Percentiles rank a stretch among this genome's conserved stretches.
phyloP scores from a whole-genome alignment of 2,113 vertebrate genomes.

The Heliornis fulica region DNA sequence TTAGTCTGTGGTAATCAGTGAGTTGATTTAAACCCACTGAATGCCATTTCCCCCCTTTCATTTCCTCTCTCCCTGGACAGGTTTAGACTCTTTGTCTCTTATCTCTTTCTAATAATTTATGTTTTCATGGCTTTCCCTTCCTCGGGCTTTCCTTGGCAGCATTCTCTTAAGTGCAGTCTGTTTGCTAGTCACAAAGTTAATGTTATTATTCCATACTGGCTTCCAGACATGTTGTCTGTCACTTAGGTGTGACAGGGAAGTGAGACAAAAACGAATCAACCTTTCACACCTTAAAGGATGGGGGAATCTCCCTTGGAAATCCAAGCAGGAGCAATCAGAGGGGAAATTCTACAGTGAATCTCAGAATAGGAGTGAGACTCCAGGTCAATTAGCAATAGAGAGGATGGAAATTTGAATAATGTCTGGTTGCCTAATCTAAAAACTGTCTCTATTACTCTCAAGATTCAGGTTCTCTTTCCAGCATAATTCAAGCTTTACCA shows the following conservation, averaged over 20 bases:
- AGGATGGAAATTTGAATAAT: neutral
- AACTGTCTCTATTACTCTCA: neutral
- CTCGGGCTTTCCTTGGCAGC: neutral
- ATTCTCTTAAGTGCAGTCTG: neutral
- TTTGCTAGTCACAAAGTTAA: neutral
- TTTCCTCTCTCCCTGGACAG: conserved; percentile 5
- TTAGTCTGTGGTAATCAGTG: neutral
- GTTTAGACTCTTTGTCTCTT: conserved; percentile 1
- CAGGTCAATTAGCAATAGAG: neutral
- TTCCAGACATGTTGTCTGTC: neutral
- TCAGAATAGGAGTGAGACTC: neutral
- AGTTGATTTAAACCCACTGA: conserved; percentile 3
- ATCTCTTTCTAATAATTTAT: neutral
- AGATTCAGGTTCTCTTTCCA: neutral
- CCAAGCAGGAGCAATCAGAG: neutral
- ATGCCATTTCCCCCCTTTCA: neutral
- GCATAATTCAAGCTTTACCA: neutral
- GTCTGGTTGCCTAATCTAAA: neutral
- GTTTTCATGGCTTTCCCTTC: neutral
- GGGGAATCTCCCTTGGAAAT: neutral
- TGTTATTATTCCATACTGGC: neutral
- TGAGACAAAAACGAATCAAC: neutral
- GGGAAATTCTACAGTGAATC: neutral
- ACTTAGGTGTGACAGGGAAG: neutral
- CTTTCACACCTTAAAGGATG: neutral